Conservation (phyloP, 1,140 invertebrate genomes). For the Pseudomyrmex cubaensis region DNA sequence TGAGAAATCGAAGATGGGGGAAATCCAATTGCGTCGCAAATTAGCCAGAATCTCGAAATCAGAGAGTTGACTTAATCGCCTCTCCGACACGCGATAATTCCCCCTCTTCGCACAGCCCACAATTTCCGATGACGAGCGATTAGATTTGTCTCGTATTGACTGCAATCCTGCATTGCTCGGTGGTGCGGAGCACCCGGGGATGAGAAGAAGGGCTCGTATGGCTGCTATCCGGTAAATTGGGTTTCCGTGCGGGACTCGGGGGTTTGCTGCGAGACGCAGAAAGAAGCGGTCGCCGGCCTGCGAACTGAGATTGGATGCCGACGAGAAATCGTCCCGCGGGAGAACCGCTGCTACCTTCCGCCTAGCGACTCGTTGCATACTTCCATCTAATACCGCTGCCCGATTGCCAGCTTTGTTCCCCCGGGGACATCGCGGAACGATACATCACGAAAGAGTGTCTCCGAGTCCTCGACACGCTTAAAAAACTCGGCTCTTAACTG, state of each 20-base stretch:
- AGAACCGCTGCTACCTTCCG: constrained; percentile 55
- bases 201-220: not conserved
- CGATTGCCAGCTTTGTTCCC: constrained; percentile 62
- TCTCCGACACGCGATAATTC: constrained; percentile 30
- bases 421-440: constrained; percentile 43
- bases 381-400: constrained; percentile 67
- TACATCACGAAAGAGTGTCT: constrained; percentile 55
- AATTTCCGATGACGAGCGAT: constrained; percentile 68
- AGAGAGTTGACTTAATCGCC: constrained; percentile 31
- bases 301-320: constrained; percentile 78
- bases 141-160: constrained; percentile 68
- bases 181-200: constrained; percentile 11
- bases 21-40: not conserved
- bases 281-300: constrained; percentile 63
- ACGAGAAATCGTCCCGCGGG: constrained; percentile 76
- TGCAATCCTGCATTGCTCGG: constrained; percentile 50
- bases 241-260: constrained; percentile 63
- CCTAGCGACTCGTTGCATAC: constrained; percentile 66
- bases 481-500: not conserved
- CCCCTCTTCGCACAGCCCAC: not conserved
- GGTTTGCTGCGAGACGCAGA: constrained; percentile 59
- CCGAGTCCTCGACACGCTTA: not conserved
- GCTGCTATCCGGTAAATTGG: constrained; percentile 72
- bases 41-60: constrained; percentile 6
- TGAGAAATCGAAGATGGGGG: not conserved